Conservation (phyloP, 2,797 vertebrate species). For the Chaetodon trifasciatus region DNA sequence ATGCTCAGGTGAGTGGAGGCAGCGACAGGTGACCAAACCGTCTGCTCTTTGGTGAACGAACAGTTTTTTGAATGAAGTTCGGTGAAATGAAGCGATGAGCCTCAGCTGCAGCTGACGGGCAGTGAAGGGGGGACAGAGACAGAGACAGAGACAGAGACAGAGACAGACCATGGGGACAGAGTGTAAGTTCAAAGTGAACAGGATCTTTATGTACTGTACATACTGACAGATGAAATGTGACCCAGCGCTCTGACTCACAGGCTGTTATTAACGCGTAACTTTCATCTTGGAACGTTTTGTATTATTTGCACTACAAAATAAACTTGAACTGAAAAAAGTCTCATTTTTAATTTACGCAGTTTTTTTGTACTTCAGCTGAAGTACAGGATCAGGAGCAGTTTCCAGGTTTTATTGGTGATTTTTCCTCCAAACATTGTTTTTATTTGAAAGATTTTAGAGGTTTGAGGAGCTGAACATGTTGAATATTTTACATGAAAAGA, state of each 20-base stretch:
- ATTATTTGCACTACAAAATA: constrained; percentile 86
- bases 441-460: no score
- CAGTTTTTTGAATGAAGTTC: background rate
- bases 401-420: no score
- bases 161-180: constrained; percentile 54
- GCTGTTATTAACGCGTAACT: constrained; percentile 63
- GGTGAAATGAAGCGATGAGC: background rate
- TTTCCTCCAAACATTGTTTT: no score
- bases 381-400: no score
- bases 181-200: constrained; percentile 76
- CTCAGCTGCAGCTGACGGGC: no score
- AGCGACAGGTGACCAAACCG: no score
- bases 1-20: no score
- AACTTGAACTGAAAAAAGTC: constrained; percentile 75
- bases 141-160: constrained; percentile 30
- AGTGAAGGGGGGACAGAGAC: background rate
- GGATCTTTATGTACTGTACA: constrained; percentile 67
- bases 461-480: no score
- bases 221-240: constrained; percentile 62
- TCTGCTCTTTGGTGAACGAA: background rate
- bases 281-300: constrained; percentile 73
- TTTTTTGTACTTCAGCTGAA: no score
- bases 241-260: constrained; percentile 38
- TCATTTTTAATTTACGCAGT: no score
- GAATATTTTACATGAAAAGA: no score